Base-by-base conservation (phyloP, 1,140 invertebrate genomes). In the Heliconius hewitsoni region DNA sequence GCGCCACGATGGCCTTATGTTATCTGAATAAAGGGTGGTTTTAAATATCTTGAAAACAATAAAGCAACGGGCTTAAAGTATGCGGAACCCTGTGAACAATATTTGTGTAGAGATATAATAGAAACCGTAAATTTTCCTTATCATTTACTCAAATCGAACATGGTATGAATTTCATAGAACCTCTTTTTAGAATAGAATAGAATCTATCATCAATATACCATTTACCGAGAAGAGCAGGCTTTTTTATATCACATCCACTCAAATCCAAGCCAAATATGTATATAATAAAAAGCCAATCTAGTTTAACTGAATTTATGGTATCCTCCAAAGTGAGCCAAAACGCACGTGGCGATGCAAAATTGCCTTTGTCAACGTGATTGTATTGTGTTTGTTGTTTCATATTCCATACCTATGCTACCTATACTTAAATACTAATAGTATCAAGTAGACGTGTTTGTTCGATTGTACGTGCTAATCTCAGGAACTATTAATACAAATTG, bases 291-390 rank as follows among this genome's bases (percentile, higher is more conserved):
- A 60, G 23, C 1, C 57, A 60, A 60, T 27, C 23, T 60, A 60
- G 46, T 71, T 30, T 16, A 52, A 71, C 27, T 52, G 75, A 42
- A 71, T 71, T 71, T 46, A 77, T 71, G 42, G 13, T 46, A 4
- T 46, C 37, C 42, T 52, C 42, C 27, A 76, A 30, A 30, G 1
- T 42, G 16, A 76, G 46, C 66, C 66, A 71, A 71, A 77, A 52
- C 34, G 66, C 75, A 77, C 71, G 66, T 39, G 75, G 66, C 42
- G 66, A 52, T 72, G 34, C 70, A 72, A 42, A 77, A 77, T 77
- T 52, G 76, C 23, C 70, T 77, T 72, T 39, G 70, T 77, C 76
- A 72, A 72, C 76, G 70, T 77, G 76, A 77, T 72, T 50, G 9
- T 46, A 16, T 60, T 72, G 46, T n/a, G n/a, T n/a, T n/a, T n/a